These are phyloP conservation scores for Drosophila rufa DNA, from an alignment of 1,140 invertebrate species.

Conservation along the genomic window DNA sequence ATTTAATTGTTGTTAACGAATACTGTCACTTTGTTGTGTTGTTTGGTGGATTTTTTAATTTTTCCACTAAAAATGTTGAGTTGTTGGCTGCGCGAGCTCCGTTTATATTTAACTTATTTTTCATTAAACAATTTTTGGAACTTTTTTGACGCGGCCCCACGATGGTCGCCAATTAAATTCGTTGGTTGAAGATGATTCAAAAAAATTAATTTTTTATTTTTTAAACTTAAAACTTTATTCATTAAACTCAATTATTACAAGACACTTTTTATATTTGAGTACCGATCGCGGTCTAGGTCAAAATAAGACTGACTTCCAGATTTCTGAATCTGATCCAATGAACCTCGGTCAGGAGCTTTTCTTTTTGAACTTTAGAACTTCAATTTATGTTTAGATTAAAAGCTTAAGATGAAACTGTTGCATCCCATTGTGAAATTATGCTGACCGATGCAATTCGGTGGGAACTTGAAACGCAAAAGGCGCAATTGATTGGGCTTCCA, in stretches of 20 bases:
- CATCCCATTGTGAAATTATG: not conserved
- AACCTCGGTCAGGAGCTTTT: not conserved
- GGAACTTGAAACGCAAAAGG: not conserved
- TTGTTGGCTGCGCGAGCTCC: not conserved
- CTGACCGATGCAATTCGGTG: not conserved
- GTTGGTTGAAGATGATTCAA: too few relatives aligned
- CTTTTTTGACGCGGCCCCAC: constrained; percentile 1
- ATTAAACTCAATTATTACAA: not conserved
- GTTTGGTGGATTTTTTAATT: constrained; percentile 5
- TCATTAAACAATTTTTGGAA: not conserved
- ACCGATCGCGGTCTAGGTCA: not conserved
- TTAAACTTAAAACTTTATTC: too few relatives aligned
- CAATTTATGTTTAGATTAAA: not conserved
- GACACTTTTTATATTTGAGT: not conserved
- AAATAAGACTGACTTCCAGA: not conserved
- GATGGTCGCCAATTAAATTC: not conserved
- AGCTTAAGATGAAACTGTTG: too few relatives aligned
- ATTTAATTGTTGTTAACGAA: not conserved
- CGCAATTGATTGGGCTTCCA: too few relatives aligned
- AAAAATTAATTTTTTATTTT: too few relatives aligned
- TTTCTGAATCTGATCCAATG: not conserved
- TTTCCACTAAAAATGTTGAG: constrained; percentile 10
- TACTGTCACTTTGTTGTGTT: too few relatives aligned
- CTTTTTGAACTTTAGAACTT: not conserved
- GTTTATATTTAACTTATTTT: constrained; percentile 1